Evolutionary conservation across 2,797 vertebrate genomes (phyloP).

Genomic region (Anomalospiza imberbis): DNA sequence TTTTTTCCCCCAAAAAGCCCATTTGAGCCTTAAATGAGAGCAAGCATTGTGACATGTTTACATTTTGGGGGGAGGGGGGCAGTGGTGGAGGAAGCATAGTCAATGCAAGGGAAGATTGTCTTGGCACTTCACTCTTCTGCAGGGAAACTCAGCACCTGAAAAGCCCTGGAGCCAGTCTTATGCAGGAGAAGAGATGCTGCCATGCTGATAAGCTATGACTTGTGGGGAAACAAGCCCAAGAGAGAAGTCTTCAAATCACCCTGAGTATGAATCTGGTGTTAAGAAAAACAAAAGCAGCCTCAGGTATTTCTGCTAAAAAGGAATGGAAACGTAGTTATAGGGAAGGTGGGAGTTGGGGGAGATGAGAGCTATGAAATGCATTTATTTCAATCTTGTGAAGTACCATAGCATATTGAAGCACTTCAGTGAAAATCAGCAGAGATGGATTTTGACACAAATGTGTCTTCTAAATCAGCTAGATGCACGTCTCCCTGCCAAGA

Average conservation of each 20-base stretch:
- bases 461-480: conserved; percentile 51
- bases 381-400: conserved; percentile 27
- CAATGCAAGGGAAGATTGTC: not conserved
- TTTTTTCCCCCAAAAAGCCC: not conserved
- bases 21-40: not conserved
- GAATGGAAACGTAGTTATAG: not conserved
- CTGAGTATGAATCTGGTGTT: not conserved
- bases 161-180: not conserved
- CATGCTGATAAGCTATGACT: not conserved
- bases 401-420: not conserved
- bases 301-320: not conserved
- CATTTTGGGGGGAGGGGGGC: rapidly evolving
- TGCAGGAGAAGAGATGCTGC: not conserved
- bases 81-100: not conserved
- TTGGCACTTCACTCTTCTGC: not conserved
- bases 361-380: not conserved
- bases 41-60: not conserved
- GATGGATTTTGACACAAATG: conserved; percentile 55
- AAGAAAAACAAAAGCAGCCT: conserved; percentile 13
- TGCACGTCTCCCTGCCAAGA: not conserved
- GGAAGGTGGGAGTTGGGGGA: not conserved
- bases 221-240: not conserved
- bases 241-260: not conserved
- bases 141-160: not conserved
- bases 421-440: conserved; percentile 21